Conservation (phyloP, 2,888 invertebrate species). For the Polymixis flavicincta region DNA sequence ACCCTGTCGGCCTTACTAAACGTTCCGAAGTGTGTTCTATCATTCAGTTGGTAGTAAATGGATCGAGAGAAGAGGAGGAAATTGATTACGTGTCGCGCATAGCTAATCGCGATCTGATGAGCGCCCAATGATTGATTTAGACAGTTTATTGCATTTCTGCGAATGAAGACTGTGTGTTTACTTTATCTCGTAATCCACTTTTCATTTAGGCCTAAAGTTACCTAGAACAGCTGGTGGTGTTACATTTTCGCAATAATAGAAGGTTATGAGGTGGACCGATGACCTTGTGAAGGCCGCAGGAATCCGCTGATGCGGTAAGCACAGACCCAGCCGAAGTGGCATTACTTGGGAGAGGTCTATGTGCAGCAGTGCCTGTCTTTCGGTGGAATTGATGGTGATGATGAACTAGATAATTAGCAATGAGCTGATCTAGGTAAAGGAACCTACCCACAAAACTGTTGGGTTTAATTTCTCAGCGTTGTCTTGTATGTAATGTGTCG, state of each 20-base stretch:
- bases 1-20: conserved; percentile 23
- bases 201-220: conserved; percentile 6
- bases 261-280: not conserved
- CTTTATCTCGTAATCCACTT: not conserved
- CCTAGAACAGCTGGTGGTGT: not conserved
- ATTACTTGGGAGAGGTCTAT: too few relatives aligned
- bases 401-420: not conserved
- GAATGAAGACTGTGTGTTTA: conserved; percentile 10
- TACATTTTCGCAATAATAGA: not conserved
- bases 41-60: conserved; percentile 36
- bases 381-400: too few relatives aligned
- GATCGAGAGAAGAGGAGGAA: conserved; percentile 35
- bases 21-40: conserved; percentile 17
- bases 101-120: conserved; percentile 43
- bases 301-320: too few relatives aligned
- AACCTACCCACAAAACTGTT: not conserved
- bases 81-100: conserved; percentile 60
- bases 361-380: too few relatives aligned
- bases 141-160: conserved; percentile 42
- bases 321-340: too few relatives aligned
- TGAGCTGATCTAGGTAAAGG: not conserved
- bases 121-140: conserved; percentile 39
- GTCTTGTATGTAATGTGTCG: not conserved
- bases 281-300: too few relatives aligned
- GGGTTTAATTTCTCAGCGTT: not conserved